Evolutionary conservation across 2,113 vertebrate species (phyloP), one percentile per base, ranked within the genome.

Genomic region (Cygnus buccinator): DNA sequence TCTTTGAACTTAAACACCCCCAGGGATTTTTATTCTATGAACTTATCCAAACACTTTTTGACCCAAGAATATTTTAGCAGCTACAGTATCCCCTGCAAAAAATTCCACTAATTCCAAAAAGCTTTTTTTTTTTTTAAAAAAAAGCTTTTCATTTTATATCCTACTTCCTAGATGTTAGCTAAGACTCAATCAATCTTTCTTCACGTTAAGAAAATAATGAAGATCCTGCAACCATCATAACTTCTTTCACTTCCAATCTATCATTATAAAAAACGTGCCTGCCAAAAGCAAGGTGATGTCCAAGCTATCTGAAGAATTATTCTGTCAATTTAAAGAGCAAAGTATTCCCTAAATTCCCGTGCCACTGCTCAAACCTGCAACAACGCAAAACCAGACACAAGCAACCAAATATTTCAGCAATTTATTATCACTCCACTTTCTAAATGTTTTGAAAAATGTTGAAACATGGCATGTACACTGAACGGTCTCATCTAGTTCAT

Each of bases 51-150:
- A 65, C 2, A 28, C 16, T 62, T 93, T 67, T 28, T 33, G n/a
- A 76, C 10, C 6, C 54, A 62, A n/a, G 50, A 79, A 61, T 29
- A 39, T n/a, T 54, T 37, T 25, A 58, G 29, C n/a, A 79, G 23
- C 81, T 58, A 43, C 13, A 59, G 19, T 0, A 84, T 11, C 8
- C 3, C 16, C 20, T 57, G 35, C 29, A 83, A 3, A 83, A 80
- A 86, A 93, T 37, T 43, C 13, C 33, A 75, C 41, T 58, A 87
- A 94, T 70, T 63, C 77, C 65, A 19, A 93, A 89, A 91, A 95
- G 23, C 7, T n/a, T 43, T 33, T 14, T 2, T 0, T 44, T 74
- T 81, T 37, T 7, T 1, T 41, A 14, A 41, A 41, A 44, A 46
- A 46, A 70, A 78, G 10, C 88, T 5, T 41, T 31, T 11, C 52